phyloP scores from a whole-genome alignment of 23 tunicate species.

The Halocynthia roretzi region DNA sequence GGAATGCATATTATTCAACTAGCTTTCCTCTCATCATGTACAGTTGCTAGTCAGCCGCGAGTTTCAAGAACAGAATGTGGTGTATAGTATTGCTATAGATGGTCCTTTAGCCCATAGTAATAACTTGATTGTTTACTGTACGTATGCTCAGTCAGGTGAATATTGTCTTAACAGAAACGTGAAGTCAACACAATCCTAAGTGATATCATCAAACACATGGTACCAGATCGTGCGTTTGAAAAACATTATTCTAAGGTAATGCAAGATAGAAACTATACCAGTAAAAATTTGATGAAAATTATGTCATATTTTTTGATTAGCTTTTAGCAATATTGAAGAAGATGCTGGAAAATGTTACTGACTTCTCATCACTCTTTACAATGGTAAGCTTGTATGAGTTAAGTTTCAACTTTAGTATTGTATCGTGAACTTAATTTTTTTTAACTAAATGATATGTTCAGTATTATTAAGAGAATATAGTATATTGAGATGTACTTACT shows the following conservation, averaged over 20 bases:
- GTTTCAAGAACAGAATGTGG: too few relatives aligned
- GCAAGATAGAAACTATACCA: not conserved
- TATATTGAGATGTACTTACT: too few relatives aligned
- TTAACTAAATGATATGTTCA: not conserved
- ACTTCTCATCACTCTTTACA: constrained; percentile 49
- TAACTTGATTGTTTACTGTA: too few relatives aligned
- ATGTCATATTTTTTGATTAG: not conserved
- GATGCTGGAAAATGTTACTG: constrained; percentile 35
- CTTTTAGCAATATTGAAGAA: constrained; percentile 30
- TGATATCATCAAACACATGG: constrained; percentile 86
- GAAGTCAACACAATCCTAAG: constrained; percentile 79
- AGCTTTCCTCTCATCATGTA: too few relatives aligned
- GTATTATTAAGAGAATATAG: too few relatives aligned
- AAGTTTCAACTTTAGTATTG: not conserved
- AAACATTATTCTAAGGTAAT: constrained; percentile 32
- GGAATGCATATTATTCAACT: too few relatives aligned
- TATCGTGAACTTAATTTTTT: not conserved
- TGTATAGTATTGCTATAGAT: too few relatives aligned
- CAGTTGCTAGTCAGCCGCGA: too few relatives aligned
- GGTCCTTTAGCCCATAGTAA: too few relatives aligned
- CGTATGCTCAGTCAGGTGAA: too few relatives aligned
- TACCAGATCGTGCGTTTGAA: constrained; percentile 78
- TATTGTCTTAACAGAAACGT: constrained; percentile 29
- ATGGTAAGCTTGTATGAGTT: constrained; percentile 40
- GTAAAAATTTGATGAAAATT: too few relatives aligned